These are phyloP conservation scores for Dendrolimus kikuchii DNA, from an alignment of 1,140 invertebrate genomes.

Conservation along the genomic window DNA sequence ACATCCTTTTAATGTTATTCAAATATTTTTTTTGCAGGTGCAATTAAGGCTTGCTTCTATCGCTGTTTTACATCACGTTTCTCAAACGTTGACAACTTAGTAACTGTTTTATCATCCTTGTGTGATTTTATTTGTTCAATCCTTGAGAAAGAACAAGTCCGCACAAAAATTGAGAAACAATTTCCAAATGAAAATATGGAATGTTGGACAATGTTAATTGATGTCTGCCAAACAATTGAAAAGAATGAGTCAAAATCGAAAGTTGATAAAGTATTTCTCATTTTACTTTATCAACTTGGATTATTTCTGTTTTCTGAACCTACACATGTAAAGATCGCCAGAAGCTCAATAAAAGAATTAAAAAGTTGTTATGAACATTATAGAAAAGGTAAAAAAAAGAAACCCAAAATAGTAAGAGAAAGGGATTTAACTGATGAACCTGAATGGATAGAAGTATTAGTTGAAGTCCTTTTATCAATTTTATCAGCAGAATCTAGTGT, in stretches of 20 bases:
- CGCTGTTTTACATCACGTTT: conserved; percentile 76
- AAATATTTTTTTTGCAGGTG: conserved; percentile 49
- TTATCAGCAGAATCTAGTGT: conserved; percentile 80
- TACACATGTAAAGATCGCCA: conserved; percentile 73
- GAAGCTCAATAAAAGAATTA: conserved; percentile 78
- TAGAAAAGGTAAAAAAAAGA: conserved; percentile 60
- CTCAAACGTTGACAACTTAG: conserved; percentile 74
- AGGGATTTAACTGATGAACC: conserved; percentile 71
- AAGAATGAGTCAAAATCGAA: conserved; percentile 49
- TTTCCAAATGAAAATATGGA: conserved; percentile 71
- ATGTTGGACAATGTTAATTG: conserved; percentile 76
- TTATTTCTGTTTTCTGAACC: conserved; percentile 80
- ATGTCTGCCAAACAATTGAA: conserved; percentile 64
- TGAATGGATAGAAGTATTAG: conserved; percentile 84
- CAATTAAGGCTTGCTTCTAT: conserved; percentile 76
- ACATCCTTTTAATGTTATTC: neutral
- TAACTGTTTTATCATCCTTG: conserved; percentile 72
- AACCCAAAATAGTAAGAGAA: conserved; percentile 29
- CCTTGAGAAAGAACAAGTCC: conserved; percentile 61
- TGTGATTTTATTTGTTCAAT: conserved; percentile 71
- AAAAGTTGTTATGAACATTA: conserved; percentile 79
- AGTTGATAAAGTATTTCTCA: conserved; percentile 75
- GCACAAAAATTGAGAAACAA: conserved; percentile 62
- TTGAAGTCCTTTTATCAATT: conserved; percentile 83
- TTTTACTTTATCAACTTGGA: conserved; percentile 80